Evolutionary conservation across 2,888 invertebrate species (phyloP).

Genomic region (Abrostola tripartita): DNA sequence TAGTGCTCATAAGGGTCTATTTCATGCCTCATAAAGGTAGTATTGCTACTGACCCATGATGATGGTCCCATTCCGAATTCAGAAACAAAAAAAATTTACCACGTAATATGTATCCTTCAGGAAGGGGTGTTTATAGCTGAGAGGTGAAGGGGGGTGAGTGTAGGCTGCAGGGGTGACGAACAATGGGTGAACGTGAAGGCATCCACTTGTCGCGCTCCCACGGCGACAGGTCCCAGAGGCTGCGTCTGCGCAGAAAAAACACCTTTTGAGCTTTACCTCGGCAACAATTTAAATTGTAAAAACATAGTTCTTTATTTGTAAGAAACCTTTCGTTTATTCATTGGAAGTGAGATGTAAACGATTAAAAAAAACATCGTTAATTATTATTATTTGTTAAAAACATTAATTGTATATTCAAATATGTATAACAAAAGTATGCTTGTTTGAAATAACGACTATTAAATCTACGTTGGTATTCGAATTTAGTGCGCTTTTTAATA

Average conservation of each 20-base stretch:
- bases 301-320: conserved; percentile 38
- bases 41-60: not conserved
- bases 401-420: too few species aligned
- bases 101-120: conserved; percentile 13
- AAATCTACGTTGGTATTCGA: not conserved
- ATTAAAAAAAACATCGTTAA: not conserved
- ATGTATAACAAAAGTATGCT: too few species aligned
- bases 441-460: not conserved
- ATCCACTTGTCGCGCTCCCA: conserved; percentile 86
- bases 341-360: conserved; percentile 7
- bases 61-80: not conserved
- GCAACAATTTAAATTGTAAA: conserved; percentile 47
- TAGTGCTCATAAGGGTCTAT: not conserved
- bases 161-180: conserved; percentile 63
- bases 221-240: conserved; percentile 77
- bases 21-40: not conserved
- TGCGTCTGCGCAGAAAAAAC: conserved; percentile 64
- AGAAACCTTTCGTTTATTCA: conserved; percentile 17
- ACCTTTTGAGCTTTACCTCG: conserved; percentile 45
- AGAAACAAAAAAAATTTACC: not conserved
- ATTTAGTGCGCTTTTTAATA: conserved; percentile 4
- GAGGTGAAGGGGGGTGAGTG: conserved; percentile 41
- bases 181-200: conserved; percentile 86
- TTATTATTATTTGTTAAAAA: too few species aligned
- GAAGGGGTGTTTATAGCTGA: conserved; percentile 44